phyloP scores from a whole-genome alignment of 2,888 invertebrate species.

The Byasa hedistus region DNA sequence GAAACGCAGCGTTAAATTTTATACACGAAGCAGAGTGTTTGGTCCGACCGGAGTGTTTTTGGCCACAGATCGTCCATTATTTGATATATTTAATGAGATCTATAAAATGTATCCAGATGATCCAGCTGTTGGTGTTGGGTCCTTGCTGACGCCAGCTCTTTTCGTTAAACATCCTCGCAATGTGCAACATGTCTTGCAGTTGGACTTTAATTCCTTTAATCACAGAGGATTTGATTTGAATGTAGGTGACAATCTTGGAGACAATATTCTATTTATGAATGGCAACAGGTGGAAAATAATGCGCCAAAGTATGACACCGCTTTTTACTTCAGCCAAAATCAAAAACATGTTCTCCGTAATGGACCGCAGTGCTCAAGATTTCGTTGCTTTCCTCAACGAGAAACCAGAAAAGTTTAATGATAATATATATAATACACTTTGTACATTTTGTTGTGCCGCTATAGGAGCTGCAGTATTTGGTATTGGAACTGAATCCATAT shows the following conservation, averaged over 20 bases:
- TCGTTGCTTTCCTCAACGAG: conserved; percentile 40
- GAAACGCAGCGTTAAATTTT: conserved; percentile 17
- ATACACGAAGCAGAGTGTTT: conserved; percentile 12
- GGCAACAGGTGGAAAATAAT: conserved; percentile 39
- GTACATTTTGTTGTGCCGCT: conserved; percentile 40
- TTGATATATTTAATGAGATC: conserved; percentile 14
- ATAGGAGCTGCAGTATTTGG: conserved; percentile 57
- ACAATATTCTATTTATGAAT: conserved; percentile 34
- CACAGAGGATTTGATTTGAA: conserved; percentile 19
- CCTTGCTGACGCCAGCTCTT: conserved; percentile 9
- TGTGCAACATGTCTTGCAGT: conserved; percentile 11
- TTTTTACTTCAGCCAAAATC: conserved; percentile 45
- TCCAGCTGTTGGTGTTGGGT: conserved; percentile 13
- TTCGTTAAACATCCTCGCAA: conserved; percentile 14
- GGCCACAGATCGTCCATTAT: conserved; percentile 4
- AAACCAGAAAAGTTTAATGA: conserved; percentile 44
- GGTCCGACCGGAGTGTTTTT: conserved; percentile 14
- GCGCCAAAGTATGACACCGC: conserved; percentile 39
- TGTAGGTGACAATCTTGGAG: conserved; percentile 28
- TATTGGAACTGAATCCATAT: conserved; percentile 46
- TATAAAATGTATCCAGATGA: conserved; percentile 21
- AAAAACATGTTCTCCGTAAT: conserved; percentile 50
- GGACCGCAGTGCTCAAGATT: conserved; percentile 44
- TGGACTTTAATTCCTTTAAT: conserved; percentile 17
- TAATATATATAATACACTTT: conserved; percentile 36